Evolutionary conservation across 2,113 vertebrate species (phyloP).

Genomic region (Oreochromis aureus): DNA sequence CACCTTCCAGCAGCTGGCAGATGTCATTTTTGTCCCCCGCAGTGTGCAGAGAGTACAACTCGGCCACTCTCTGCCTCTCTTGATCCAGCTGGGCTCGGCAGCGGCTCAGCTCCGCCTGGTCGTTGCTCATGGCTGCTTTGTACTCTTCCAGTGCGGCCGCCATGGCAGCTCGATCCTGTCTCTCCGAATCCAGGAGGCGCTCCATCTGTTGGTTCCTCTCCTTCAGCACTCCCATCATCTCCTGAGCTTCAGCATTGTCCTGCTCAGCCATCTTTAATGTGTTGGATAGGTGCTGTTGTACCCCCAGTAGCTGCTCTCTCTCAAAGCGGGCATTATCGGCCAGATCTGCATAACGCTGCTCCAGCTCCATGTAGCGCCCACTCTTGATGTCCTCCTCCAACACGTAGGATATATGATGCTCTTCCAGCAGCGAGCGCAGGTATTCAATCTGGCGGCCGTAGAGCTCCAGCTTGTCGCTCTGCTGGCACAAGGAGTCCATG

Average conservation of each 20-base stretch:
- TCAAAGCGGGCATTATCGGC: conserved; percentile 90
- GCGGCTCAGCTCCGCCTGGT: conserved; percentile 86
- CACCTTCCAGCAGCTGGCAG: conserved; percentile 86
- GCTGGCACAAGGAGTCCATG: conserved; percentile 93
- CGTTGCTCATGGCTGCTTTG: conserved; percentile 77
- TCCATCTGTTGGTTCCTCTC: conserved; percentile 94
- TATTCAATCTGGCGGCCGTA: conserved; percentile 89
- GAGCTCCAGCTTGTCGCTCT: conserved; percentile 88
- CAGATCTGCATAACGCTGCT: conserved; percentile 88
- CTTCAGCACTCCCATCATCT: conserved; percentile 85
- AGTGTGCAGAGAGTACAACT: conserved; percentile 88
- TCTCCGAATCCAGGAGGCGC: conserved; percentile 84
- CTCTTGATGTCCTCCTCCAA: conserved; percentile 91
- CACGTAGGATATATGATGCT: conserved; percentile 83
- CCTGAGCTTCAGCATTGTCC: conserved; percentile 92
- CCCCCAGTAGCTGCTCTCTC: conserved; percentile 89
- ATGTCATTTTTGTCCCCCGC: conserved; percentile 88
- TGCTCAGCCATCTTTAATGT: conserved; percentile 95
- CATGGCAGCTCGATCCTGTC: conserved; percentile 79
- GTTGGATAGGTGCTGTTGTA: conserved; percentile 94
- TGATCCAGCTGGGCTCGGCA: conserved; percentile 87
- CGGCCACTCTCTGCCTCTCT: conserved; percentile 86
- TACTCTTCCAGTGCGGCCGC: conserved; percentile 82
- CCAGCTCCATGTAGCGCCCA: conserved; percentile 90
- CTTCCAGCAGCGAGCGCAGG: conserved; percentile 84